Conservation (phyloP, 2,113 vertebrate species). For the Microcebus griseorufus region DNA sequence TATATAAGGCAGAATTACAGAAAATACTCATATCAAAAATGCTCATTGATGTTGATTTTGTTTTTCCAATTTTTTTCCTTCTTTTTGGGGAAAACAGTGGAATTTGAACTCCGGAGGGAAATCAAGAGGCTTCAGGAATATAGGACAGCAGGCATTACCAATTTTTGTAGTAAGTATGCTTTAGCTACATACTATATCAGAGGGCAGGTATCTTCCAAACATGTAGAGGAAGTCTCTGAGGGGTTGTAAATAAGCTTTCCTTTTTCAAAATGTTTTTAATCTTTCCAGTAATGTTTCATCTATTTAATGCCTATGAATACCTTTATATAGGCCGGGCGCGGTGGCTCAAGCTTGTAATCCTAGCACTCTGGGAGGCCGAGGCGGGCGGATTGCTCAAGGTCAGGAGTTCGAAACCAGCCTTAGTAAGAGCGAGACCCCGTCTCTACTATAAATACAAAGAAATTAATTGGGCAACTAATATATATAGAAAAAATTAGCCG, state of each 20-base stretch:
- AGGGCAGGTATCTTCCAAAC: background rate
- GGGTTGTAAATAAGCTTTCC: background rate
- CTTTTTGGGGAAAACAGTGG: conserved; percentile 87
- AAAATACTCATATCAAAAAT: background rate
- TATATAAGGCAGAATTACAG: conserved; percentile 13
- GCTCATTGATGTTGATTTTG: conserved; percentile 49
- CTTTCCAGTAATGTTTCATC: conserved; percentile 9
- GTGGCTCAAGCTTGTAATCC: too few relatives aligned
- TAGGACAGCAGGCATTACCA: conserved; percentile 94
- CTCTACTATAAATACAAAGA: too few relatives aligned
- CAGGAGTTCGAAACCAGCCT: too few relatives aligned
- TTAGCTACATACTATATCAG: background rate
- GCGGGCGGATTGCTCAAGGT: too few relatives aligned
- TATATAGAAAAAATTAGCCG: too few relatives aligned
- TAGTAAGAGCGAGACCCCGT: too few relatives aligned
- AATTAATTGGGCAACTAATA: too few relatives aligned
- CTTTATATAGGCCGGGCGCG: background rate
- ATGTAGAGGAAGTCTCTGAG: background rate
- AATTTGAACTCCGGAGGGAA: conserved; percentile 96
- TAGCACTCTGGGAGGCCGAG: too few relatives aligned
- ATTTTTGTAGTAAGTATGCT: conserved; percentile 95
- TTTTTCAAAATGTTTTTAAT: conserved; percentile 42
- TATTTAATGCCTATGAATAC: conserved; percentile 27
- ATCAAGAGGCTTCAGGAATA: conserved; percentile 96
- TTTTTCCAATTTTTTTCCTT: conserved; percentile 58